Evolutionary conservation across 2,888 invertebrate genomes (phyloP), one percentile per base, ranked within the genome.

Genomic region (Caradrina clavipalpis): DNA sequence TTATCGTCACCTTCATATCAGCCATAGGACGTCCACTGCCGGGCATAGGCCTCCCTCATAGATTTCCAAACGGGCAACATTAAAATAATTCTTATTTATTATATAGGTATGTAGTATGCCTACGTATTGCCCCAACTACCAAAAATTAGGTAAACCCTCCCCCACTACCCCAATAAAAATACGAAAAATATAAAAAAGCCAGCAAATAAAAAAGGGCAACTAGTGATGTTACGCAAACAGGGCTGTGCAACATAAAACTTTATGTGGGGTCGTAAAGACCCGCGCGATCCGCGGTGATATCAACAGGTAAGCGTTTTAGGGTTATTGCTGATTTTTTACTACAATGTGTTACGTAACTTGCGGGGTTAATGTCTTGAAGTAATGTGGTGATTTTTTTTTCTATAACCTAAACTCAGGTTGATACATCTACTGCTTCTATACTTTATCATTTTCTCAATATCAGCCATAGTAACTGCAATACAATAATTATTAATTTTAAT

Each of bases 261-360:
- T 90, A 91, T 87, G 87, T 74, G 75, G 61, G 85, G 84, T 82
- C 89, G 81, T 91, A 87, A 89, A 88, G 86, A 81, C 86, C 88
- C 76, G 75, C 67, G 59, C 82, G 70, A 68, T 77, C 70, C 74
- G 70, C 74, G 78, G 80, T 82, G 85, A 83, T 87, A 89, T 90
- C 91, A 90, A 91, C 89, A 90, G 90, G 90, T 89, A 78, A 80
- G 64, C 77, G 79, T 83, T 88, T 88, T 88, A 89, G 86, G 83
- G 87, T 89, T 89, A 87, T 86, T 86, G 82, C 81, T 69, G 80
- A 83, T 83, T 78, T 84, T 83, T 85, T 83, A 83, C 76, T 85
- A 80, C 83, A 73, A 76, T 80, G 76, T 81, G 77, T 72, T 62
- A 54, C 60, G 66, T 79, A 71, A 72, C 65, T 70, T 70, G 63